Evolutionary conservation across 2,888 invertebrate species (phyloP).

Genomic region (Prenolepis imparis): DNA sequence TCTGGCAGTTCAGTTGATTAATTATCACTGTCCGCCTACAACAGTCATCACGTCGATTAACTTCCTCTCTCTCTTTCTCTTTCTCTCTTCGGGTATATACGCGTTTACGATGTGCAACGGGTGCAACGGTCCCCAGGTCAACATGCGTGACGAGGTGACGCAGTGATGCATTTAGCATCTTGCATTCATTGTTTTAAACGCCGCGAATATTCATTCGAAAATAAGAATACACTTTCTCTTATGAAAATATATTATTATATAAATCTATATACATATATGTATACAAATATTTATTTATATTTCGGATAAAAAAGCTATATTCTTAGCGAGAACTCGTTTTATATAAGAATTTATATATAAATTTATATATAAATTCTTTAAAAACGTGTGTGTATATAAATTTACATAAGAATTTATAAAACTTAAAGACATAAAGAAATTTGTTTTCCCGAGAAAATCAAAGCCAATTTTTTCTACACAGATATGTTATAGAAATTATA

Average conservation of each 20-base stretch:
- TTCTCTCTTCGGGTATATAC: constrained; percentile 32
- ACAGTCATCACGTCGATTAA: constrained; percentile 30
- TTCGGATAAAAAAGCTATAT: background rate
- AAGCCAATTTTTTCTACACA: no score
- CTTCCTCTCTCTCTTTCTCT: constrained; percentile 28
- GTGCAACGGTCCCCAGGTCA: constrained; percentile 32
- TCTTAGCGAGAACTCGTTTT: background rate
- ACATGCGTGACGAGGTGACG: constrained; percentile 35
- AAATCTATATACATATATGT: background rate
- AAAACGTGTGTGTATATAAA: no score
- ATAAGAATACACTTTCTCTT: background rate
- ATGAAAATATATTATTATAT: constrained; percentile 2
- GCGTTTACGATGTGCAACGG: constrained; percentile 16
- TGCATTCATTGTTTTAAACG: constrained; percentile 23
- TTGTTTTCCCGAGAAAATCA: background rate
- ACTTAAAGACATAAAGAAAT: background rate
- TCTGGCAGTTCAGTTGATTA: constrained; percentile 17
- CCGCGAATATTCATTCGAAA: background rate
- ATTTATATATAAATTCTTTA: background rate
- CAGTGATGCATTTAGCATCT: constrained; percentile 42
- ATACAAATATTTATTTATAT: background rate
- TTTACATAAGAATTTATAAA: constrained; percentile 10
- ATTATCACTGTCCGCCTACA: constrained; percentile 32
- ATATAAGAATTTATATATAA: background rate
- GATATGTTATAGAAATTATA: no score